Evolutionary conservation across 2,113 vertebrate species (phyloP).

Genomic region (Hepsetus odoe): DNA sequence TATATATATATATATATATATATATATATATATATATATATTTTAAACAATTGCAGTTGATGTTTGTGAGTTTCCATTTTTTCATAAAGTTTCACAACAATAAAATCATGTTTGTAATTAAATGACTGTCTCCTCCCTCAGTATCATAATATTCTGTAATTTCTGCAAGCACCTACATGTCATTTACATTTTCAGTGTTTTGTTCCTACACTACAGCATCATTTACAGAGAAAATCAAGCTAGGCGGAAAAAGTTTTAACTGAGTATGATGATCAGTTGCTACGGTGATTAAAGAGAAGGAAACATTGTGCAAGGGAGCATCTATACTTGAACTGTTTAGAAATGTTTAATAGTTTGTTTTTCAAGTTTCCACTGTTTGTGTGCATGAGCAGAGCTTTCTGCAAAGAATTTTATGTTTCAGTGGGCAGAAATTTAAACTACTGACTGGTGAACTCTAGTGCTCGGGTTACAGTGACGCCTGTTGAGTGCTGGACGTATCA

Average conservation of each 20-base stretch:
- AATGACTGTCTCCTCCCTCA: no score
- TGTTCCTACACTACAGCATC: neutral
- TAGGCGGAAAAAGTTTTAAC: conserved; percentile 5
- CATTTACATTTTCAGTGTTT: neutral
- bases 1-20: no score
- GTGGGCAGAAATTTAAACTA: no score
- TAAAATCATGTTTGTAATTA: neutral
- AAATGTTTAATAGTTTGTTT: neutral
- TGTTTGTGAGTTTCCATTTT: neutral
- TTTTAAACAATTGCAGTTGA: no score
- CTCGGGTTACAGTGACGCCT: no score
- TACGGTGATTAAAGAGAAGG: neutral
- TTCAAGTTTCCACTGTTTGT: neutral
- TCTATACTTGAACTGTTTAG: neutral
- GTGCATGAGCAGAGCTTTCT: neutral
- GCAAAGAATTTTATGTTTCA: neutral
- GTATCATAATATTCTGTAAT: no score
- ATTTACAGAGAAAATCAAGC: neutral
- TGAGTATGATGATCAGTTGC: neutral
- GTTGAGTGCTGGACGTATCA: no score
- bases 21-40: no score
- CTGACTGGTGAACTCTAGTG: no score
- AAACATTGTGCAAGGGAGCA: neutral
- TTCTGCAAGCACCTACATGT: neutral
- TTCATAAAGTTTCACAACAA: neutral